Evolutionary conservation across 1,140 invertebrate genomes (phyloP).

Genomic region (Ceratina calcarata): DNA sequence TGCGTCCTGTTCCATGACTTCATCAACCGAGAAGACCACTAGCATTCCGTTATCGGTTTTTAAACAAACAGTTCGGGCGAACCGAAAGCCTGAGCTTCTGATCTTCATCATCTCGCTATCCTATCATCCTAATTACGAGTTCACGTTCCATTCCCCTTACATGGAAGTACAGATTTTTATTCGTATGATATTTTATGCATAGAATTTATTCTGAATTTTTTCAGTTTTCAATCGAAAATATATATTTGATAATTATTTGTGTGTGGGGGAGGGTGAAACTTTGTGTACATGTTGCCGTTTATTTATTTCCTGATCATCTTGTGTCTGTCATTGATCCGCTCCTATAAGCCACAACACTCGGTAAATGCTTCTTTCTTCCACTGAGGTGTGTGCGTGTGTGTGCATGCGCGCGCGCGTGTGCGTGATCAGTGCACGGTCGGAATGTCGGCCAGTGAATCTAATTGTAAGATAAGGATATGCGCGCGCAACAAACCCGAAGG

Average conservation of each 20-base stretch:
- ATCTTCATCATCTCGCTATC: no score
- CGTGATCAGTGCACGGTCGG: conserved; percentile 15
- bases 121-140: no score
- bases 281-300: background rate
- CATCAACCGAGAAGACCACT: no score
- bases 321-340: conserved; percentile 63
- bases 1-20: no score
- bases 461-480: conserved; percentile 60
- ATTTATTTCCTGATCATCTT: conserved; percentile 36
- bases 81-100: no score
- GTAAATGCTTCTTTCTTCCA: conserved; percentile 28
- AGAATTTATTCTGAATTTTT: no score
- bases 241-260: background rate
- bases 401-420: no score
- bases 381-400: no score
- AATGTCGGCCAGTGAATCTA: conserved; percentile 62
- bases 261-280: background rate
- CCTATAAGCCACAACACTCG: conserved; percentile 49
- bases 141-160: no score
- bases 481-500: conserved; percentile 30
- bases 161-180: background rate
- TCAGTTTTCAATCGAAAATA: no score
- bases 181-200: background rate
- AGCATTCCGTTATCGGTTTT: no score
- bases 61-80: no score